Percentiles rank a stretch among this genome's conserved stretches.
Evolutionary conservation across 2,797 vertebrate species (phyloP).

Genomic region (Anguilla megastoma): DNA sequence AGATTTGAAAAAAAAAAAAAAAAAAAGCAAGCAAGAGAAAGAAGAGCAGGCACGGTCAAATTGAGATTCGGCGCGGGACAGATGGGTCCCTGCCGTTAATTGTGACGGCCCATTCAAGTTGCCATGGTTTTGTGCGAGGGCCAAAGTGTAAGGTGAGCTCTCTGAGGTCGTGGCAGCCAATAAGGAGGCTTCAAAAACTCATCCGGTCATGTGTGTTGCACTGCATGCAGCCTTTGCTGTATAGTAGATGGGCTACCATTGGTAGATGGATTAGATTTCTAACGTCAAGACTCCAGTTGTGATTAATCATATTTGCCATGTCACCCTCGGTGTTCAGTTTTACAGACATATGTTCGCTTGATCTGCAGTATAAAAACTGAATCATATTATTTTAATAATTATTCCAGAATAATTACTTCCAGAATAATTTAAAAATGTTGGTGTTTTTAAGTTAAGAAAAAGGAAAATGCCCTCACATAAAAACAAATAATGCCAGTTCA

Average conservation of each 20-base stretch:
- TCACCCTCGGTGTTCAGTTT: background rate
- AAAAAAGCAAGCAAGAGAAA: slow-evolving; percentile 66
- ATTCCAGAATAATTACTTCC: background rate
- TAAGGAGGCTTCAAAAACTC: slow-evolving; percentile 41
- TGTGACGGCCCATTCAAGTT: slow-evolving; percentile 70
- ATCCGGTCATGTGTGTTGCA: slow-evolving; percentile 33
- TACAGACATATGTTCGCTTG: background rate
- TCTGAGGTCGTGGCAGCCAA: slow-evolving; percentile 17
- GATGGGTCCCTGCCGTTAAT: slow-evolving; percentile 78
- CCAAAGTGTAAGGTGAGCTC: slow-evolving; percentile 20
- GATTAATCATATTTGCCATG: background rate
- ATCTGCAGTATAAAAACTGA: background rate
- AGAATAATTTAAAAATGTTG: background rate
- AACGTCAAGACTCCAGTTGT: background rate
- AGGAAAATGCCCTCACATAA: background rate
- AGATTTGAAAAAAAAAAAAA: slow-evolving; percentile 58
- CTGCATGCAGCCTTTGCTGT: slow-evolving; percentile 13
- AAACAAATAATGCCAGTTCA: background rate
- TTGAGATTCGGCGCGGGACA: slow-evolving; percentile 73
- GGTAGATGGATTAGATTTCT: background rate
- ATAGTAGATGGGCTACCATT: background rate
- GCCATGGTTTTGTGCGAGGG: slow-evolving; percentile 43
- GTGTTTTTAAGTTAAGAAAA: background rate
- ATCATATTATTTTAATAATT: background rate
- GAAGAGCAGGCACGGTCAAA: slow-evolving; percentile 75